phyloP scores from a whole-genome alignment of 2,113 vertebrate genomes.

The Nothocercus nigrocapillus region DNA sequence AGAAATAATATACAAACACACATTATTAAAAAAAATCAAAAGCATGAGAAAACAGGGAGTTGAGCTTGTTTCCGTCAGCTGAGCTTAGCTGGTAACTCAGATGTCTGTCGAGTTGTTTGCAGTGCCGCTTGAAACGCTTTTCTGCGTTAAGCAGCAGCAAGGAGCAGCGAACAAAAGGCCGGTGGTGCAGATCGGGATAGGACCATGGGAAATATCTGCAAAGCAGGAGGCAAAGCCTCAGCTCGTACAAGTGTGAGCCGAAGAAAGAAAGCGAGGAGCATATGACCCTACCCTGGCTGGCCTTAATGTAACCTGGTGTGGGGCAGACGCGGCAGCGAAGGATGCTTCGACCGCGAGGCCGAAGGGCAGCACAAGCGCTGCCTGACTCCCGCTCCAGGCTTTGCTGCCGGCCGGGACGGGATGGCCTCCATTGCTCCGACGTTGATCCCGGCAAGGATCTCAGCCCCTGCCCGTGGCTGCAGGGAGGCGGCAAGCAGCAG shows the following conservation, averaged over 20 bases:
- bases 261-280: not conserved
- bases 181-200: not conserved
- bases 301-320: not conserved
- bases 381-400: not conserved
- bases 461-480: accelerated
- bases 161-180: not conserved
- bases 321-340: not conserved
- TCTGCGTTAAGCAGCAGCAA: not conserved
- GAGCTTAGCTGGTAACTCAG: not conserved
- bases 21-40: not conserved
- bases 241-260: not conserved
- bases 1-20: not conserved
- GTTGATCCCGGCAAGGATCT: accelerated
- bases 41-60: not conserved
- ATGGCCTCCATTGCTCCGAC: not conserved
- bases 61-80: not conserved
- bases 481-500: not conserved
- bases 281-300: not conserved
- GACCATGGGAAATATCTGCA: not conserved
- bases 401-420: not conserved
- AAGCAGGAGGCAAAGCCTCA: slow-evolving; percentile 4
- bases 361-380: not conserved
- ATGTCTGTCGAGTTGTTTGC: not conserved
- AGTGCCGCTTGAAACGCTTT: not conserved
- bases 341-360: not conserved